Conservation (phyloP, 2,113 vertebrate species). For the Irena cyanogastra region DNA sequence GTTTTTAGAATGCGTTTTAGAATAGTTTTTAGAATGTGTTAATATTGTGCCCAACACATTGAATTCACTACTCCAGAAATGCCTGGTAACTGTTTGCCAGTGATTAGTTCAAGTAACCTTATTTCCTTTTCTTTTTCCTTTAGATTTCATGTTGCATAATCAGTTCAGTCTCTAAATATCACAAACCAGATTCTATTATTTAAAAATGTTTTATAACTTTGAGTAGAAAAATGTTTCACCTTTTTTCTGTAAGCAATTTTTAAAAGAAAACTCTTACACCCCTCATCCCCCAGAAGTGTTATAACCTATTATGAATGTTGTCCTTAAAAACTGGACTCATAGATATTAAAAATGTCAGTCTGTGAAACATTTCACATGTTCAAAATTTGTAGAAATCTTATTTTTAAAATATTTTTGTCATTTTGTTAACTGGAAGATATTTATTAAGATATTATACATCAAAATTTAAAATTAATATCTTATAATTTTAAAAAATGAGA, state of each 20-base stretch:
- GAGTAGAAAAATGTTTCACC: neutral
- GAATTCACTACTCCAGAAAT: neutral
- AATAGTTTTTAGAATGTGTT: neutral
- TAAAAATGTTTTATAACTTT: neutral
- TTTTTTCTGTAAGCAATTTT: neutral
- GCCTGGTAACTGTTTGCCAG: neutral
- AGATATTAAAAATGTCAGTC: neutral
- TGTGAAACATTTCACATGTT: neutral
- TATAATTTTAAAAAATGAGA: rapidly evolving
- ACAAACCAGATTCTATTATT: neutral
- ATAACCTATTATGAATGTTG: neutral
- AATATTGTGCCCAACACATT: neutral
- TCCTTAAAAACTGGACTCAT: neutral
- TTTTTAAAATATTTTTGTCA: neutral
- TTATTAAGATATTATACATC: neutral
- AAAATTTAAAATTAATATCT: neutral
- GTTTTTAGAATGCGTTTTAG: neutral
- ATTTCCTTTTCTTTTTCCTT: neutral
- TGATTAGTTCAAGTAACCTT: neutral
- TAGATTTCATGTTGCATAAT: neutral
- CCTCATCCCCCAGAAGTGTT: neutral
- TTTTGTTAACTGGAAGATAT: neutral
- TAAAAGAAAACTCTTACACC: neutral
- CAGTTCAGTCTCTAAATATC: neutral
- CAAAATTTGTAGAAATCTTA: neutral